Evolutionary conservation across 2,797 vertebrate genomes (phyloP).

Genomic region (Muscicapa striata): DNA sequence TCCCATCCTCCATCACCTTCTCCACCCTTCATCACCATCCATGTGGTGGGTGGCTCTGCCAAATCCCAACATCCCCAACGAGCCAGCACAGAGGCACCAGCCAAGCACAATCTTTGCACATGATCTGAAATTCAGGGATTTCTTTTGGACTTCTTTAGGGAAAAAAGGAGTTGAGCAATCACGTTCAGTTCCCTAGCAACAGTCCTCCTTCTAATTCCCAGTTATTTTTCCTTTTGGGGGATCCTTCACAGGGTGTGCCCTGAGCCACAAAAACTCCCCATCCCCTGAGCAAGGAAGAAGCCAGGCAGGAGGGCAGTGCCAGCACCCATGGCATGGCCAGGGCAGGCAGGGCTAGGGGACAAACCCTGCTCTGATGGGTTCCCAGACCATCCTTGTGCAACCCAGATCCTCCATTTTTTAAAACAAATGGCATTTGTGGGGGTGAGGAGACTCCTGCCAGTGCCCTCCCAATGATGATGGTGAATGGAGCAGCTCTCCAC

Average conservation of each 20-base stretch:
- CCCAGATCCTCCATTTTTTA: background rate
- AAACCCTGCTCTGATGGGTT: rapidly evolving
- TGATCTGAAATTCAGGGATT: constrained; percentile 18
- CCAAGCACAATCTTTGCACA: background rate
- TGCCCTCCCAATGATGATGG: background rate
- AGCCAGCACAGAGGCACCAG: background rate
- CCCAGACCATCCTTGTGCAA: background rate
- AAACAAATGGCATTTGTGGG: background rate
- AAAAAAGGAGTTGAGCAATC: background rate
- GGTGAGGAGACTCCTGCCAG: background rate
- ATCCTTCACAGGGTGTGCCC: background rate
- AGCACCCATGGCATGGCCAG: rapidly evolving
- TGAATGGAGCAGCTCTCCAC: background rate
- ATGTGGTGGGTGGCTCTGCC: background rate
- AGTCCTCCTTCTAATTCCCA: background rate
- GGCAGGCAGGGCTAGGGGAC: background rate
- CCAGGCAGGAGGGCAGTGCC: background rate
- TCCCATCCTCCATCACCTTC: background rate
- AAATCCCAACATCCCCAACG: background rate
- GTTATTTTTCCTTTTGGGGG: background rate
- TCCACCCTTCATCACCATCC: background rate
- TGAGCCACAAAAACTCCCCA: background rate
- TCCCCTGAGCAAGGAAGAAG: background rate
- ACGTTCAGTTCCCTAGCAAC: constrained; percentile 61
- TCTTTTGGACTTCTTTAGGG: background rate